Evolutionary conservation across 1,140 invertebrate species (phyloP), one percentile per base, ranked within the genome.

Genomic region (Heliconius himera): DNA sequence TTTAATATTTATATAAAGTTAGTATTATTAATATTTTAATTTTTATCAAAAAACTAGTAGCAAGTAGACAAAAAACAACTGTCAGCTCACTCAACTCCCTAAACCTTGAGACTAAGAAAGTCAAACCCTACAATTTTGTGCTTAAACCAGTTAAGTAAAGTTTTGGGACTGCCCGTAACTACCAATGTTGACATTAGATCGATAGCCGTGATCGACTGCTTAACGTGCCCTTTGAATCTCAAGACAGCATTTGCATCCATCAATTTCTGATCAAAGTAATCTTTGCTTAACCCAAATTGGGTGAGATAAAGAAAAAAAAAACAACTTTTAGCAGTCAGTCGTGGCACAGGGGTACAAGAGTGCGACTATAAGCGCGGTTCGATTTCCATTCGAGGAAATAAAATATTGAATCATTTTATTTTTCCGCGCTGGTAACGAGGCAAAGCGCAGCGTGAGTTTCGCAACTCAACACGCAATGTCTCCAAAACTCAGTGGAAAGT

Each of bases 211-310:
- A 66, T 66, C 60, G 60, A 66, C 60, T 66, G 60, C 26, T 66
- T 66, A 66, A 56, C 54, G 26, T 66, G 26, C 60, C 60, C 60
- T 66, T 22, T 66, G 60, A 66, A 66, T 9, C 26, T 29, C 60
- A 66, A 66, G 60, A 66, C 60, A 4, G 20, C 56, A 29, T 66
- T 26, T 66, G 60, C 60, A 66, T n/a, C 60, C 60, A 66, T 66
- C 60, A 29, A 66, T 66, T 66, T 29, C 22, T 66, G 60, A 66
- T 66, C 8, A 16, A 26, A 66, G 60, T 26, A 56, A n/a, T 1
- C 60, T n/a, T 66, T 66, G 60, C 26, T 26, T 29, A 66, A 66
- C 60, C 22, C 26, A 26, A 26, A 66, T 56, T n/a, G 54, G 5
- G 20, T 56, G 54, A 51, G 49, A 51, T 20, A 22, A 11, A 56